phyloP scores from a whole-genome alignment of 2,888 invertebrate genomes.

The Aquatica leii region DNA sequence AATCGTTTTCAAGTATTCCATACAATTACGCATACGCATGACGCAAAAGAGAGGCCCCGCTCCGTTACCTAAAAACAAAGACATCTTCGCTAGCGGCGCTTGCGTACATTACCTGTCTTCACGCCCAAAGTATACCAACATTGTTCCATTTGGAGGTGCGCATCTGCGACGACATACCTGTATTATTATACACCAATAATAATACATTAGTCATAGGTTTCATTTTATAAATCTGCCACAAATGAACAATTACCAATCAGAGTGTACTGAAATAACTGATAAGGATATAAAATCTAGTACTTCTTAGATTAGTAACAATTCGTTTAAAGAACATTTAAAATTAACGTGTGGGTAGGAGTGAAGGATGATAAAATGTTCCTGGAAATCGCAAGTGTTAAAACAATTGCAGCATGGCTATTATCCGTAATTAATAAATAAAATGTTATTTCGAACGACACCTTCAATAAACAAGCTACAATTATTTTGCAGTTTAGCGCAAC shows the following conservation, averaged over 20 bases:
- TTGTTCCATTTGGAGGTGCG: conserved; percentile 50
- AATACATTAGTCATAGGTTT: conserved; percentile 57
- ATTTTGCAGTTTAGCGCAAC: conserved; percentile 4
- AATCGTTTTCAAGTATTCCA: conserved; percentile 6
- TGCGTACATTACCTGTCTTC: conserved; percentile 59
- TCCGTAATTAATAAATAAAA: no score
- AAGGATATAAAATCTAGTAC: not conserved
- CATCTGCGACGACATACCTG: conserved; percentile 58
- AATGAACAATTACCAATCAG: conserved; percentile 50
- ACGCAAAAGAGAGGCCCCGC: conserved; percentile 56
- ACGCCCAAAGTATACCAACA: conserved; percentile 55
- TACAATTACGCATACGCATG: conserved; percentile 48
- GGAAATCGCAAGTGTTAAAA: conserved; percentile 29
- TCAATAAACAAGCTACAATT: conserved; percentile 23
- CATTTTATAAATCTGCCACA: conserved; percentile 46
- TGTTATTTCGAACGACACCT: no score
- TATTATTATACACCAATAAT: conserved; percentile 60
- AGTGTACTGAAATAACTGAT: conserved; percentile 12
- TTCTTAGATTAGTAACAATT: conserved; percentile 24
- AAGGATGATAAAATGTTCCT: conserved; percentile 25
- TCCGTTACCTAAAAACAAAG: conserved; percentile 60
- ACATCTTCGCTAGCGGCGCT: conserved; percentile 50
- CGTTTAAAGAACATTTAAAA: conserved; percentile 20
- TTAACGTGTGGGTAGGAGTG: conserved; percentile 18
- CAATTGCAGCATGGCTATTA: conserved; percentile 23